A percentile compares a stretch with the other conserved stretches of the same genome.
Conservation (phyloP, 2,888 invertebrate species). For the Scelioninae gen. 2 region DNA sequence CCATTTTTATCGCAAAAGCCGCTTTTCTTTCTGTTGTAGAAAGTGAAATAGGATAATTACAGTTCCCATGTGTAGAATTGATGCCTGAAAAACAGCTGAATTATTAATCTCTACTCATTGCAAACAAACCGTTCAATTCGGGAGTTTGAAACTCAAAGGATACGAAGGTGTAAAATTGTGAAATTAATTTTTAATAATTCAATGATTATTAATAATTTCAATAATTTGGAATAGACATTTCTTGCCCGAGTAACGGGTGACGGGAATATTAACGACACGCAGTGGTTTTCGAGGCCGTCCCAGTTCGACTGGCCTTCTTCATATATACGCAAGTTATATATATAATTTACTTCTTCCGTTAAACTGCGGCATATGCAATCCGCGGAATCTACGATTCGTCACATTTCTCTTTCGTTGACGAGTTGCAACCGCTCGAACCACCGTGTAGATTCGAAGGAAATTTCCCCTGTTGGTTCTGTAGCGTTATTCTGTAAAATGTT, state of each 20-base stretch:
- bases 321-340: conserved; percentile 21
- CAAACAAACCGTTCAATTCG: too few species aligned
- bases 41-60: too few species aligned
- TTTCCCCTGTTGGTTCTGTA: too few species aligned
- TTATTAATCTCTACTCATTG: too few species aligned
- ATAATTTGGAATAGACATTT: too few species aligned
- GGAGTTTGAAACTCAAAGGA: conserved; percentile 10
- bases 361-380: conserved; percentile 43
- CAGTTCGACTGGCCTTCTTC: conserved; percentile 63
- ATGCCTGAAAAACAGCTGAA: too few species aligned
- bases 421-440: conserved; percentile 22
- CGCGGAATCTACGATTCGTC: conserved; percentile 44
- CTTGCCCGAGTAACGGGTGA: conserved; percentile 67
- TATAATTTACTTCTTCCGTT: conserved; percentile 54
- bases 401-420: conserved; percentile 40
- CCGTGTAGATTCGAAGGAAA: too few species aligned
- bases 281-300: conserved; percentile 69
- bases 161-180: conserved; percentile 12
- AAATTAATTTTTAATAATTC: conserved; percentile 7
- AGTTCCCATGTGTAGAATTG: too few species aligned
- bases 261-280: conserved; percentile 70
- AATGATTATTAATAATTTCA: too few species aligned
- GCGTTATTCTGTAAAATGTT: too few species aligned
- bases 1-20: too few species aligned
- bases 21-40: too few species aligned